Conservation (phyloP, 1,140 invertebrate species). For the Microplitis demolitor region DNA sequence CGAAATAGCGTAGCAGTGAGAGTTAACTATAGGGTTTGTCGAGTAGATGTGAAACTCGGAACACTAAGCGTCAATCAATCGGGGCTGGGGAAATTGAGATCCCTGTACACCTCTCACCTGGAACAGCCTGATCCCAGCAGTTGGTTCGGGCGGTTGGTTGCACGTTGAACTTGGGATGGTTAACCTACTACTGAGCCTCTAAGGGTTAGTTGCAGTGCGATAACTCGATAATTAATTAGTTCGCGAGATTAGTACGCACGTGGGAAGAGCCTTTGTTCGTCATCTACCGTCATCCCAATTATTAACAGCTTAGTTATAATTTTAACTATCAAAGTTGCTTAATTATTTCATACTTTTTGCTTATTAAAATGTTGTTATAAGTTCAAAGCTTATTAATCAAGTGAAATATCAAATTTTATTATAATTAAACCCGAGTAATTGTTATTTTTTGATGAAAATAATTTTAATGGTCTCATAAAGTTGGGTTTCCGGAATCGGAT, state of each 20-base stretch:
- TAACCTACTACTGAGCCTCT: conserved; percentile 31
- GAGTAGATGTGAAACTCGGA: no score
- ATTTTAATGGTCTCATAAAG: no score
- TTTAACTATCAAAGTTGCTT: not conserved
- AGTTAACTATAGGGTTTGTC: no score
- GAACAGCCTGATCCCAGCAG: not conserved
- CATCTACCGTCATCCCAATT: not conserved
- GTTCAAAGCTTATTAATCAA: no score
- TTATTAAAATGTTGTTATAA: no score
- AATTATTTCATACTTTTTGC: no score
- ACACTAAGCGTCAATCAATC: no score
- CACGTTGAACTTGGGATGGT: conserved; percentile 37
- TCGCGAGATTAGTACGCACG: conserved; percentile 42
- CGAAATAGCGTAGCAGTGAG: no score
- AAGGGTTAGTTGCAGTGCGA: conserved; percentile 41
- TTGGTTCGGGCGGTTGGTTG: not conserved
- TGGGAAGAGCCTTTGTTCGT: not conserved
- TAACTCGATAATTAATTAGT: conserved; percentile 55
- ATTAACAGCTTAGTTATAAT: not conserved
- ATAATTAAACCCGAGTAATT: no score
- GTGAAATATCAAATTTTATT: no score
- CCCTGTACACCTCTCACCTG: not conserved
- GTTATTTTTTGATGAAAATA: no score
- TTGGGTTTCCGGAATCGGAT: no score
- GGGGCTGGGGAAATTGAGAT: not conserved